Evolutionary conservation across 2,888 invertebrate species (phyloP), one percentile per base, ranked within the genome.

Genomic region (Pelosia muscerda): DNA sequence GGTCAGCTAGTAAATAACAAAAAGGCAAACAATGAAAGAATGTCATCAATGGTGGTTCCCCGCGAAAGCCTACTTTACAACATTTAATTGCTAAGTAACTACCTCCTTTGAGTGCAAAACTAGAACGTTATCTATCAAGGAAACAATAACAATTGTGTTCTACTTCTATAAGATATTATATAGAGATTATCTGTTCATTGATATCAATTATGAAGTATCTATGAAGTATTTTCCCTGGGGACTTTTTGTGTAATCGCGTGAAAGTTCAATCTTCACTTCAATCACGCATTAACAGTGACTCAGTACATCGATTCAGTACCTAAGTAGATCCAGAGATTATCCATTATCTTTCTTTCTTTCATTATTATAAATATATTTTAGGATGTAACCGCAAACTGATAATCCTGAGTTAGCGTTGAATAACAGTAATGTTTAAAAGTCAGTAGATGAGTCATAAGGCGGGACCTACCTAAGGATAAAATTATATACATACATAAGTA

Each of bases 111-210:
- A 34, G 38, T 25, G 22, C 28, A 53, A 11, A 28, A n/a, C 19
- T 54, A 56, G 34, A 63, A 38, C 56, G n/a, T 56, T 6, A 56
- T 34, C 34, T 13, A 42, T 42, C 42, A 19, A 59, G 54, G 65
- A 23, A 59, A 59, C 53, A 2, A 54, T 53, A 31, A 23, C 23
- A 60, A 23, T n/a, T 38, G 23, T 3, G 38, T 15, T 38, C 15
- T 59, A 9, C 31, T 55, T 55, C 6, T 42, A 26, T 28, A 3
- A 58, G 34, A n/a, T 58, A 9, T 57, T 49, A 22, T 28, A n/a
- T 42, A 26, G 13, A 26, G 64, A 38, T 49, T 65, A 65, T 54
- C 59, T 28, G 34, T 54, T 28, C 23, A 53, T 65, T 65, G 26
- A 28, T 59, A 54, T 59, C 23, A 59, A 42, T 5, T 25, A 23